Evolutionary conservation across 2,888 invertebrate genomes (phyloP), one percentile per base, ranked within the genome.

Genomic region (Cremastinae sp.): DNA sequence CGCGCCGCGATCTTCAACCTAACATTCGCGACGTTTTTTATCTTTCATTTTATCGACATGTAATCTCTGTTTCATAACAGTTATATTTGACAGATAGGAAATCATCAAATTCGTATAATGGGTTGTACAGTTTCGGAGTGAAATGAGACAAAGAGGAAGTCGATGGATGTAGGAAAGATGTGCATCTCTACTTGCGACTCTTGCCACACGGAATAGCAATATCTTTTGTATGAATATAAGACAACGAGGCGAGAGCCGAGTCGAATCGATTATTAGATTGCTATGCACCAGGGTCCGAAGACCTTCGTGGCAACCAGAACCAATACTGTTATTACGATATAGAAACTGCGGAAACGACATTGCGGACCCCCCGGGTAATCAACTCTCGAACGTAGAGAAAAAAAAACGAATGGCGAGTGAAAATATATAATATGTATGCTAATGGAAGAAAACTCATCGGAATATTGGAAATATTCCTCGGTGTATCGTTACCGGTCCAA

Each of bases 401-500:
- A 70, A 56, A 36, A 16, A 14, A n/a, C n/a, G n/a, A n/a, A n/a
- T n/a, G n/a, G n/a, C n/a, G n/a, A n/a, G n/a, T n/a, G n/a, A n/a
- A n/a, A n/a, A n/a, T n/a, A 61, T 68, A 78, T 80, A 80, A 78
- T 80, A 75, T 79, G 65, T 76, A 81, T 78, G 79, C 59, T 80
- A 80, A 81, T 80, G 66, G 43, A 51, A 18, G 62, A 41, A 69
- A 72, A 70, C 64, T 70, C 54, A 36, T 59, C 61, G 73, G 65
- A 74, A 79, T 71, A 78, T 79, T 72, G 80, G 65, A 68, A 78
- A 75, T 73, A 70, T 74, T 56, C 20, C 64, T 10, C 51, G 14
- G 47, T 41, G 53, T 61, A 73, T 70, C 75, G 59, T 65, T 53
- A 18, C 41, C 41, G 38, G 49, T 7, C 22, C 20, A 53, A 58